Evolutionary conservation across 2,888 invertebrate genomes (phyloP).

Genomic region (Hypomecis punctinalis): DNA sequence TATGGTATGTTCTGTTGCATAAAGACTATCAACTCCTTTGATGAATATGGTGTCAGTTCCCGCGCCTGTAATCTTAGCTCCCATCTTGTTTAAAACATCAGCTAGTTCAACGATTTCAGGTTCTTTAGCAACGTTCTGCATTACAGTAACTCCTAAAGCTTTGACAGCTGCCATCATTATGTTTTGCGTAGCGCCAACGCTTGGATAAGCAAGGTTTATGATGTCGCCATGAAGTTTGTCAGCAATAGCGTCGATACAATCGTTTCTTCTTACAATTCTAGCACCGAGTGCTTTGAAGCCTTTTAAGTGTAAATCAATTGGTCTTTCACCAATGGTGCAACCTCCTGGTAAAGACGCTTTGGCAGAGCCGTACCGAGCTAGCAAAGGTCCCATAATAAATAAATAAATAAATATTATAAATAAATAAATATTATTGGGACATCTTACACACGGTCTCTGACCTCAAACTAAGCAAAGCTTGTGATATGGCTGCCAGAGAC

Average conservation of each 20-base stretch:
- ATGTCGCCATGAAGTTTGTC: conserved; percentile 17
- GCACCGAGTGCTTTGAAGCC: conserved; percentile 35
- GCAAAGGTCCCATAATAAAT: conserved; percentile 32
- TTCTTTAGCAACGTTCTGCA: conserved; percentile 38
- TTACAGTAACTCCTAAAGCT: conserved; percentile 32
- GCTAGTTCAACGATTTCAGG: conserved; percentile 38
- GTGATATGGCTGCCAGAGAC: too few relatives aligned
- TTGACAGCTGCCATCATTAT: conserved; percentile 38
- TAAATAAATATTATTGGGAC: too few relatives aligned
- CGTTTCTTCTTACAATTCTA: conserved; percentile 15
- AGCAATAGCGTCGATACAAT: conserved; percentile 25
- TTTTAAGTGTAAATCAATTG: conserved; percentile 36
- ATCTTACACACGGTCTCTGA: too few relatives aligned
- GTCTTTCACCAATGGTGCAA: conserved; percentile 32
- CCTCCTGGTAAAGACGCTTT: conserved; percentile 32
- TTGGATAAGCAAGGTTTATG: conserved; percentile 30
- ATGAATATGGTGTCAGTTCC: conserved; percentile 27
- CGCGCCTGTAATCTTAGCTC: conserved; percentile 34
- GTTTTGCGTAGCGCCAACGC: conserved; percentile 39
- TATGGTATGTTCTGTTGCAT: conserved; percentile 24
- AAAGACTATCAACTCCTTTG: conserved; percentile 23
- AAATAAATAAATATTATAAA: too few relatives aligned
- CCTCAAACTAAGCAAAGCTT: too few relatives aligned
- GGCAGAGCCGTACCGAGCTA: conserved; percentile 26
- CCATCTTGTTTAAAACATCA: conserved; percentile 35